Conservation (phyloP, 2,113 vertebrate species). For the Tupaia tana region DNA sequence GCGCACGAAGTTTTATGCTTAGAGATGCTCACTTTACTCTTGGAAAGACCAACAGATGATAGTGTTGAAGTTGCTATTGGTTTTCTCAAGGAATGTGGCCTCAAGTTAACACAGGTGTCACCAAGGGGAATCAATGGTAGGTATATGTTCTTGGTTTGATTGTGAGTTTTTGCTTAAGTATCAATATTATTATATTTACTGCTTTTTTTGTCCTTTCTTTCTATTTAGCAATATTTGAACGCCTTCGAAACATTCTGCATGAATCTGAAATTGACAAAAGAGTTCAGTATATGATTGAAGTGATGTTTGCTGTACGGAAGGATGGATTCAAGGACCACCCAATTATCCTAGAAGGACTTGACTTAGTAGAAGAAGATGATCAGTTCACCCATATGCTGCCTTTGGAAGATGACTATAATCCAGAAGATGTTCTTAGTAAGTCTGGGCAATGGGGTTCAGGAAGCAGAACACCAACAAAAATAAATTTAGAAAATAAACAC, state of each 20-base stretch:
- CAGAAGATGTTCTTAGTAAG: conserved; percentile 96
- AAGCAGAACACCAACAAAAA: neutral
- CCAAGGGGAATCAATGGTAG: conserved; percentile 97
- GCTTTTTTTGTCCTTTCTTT: conserved; percentile 28
- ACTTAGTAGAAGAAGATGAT: conserved; percentile 97
- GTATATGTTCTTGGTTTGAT: conserved; percentile 30
- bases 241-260: conserved; percentile 97
- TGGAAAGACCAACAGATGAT: conserved; percentile 98
- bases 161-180: conserved; percentile 12
- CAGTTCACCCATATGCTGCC: conserved; percentile 99
- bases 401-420: conserved; percentile 97
- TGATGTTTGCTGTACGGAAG: conserved; percentile 99
- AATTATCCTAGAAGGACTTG: conserved; percentile 93
- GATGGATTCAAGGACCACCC: conserved; percentile 99
- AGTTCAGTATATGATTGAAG: conserved; percentile 99
- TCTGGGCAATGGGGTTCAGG: neutral
- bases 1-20: conserved; percentile 97
- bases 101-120: conserved; percentile 97
- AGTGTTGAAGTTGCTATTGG: conserved; percentile 98
- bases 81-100: conserved; percentile 98
- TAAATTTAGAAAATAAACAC: conserved; percentile 30
- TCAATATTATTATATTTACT: neutral
- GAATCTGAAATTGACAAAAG: conserved; percentile 98
- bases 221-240: conserved; percentile 96
- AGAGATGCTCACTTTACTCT: conserved; percentile 97